Evolutionary conservation across 2,113 vertebrate genomes (phyloP).

Genomic region (Lathamus discolor): DNA sequence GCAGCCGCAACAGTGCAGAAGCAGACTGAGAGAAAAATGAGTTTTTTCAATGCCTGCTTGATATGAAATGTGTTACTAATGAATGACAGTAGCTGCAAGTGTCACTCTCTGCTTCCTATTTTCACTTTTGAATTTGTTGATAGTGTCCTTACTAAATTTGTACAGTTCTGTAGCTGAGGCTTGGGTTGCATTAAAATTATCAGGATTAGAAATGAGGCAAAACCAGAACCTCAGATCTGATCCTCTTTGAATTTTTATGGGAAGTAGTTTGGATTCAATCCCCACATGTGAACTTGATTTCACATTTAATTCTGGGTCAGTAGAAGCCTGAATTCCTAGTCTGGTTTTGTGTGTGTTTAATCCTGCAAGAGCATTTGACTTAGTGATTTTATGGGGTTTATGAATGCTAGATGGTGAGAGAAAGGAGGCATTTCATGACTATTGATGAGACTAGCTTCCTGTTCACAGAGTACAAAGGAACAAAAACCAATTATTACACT

Average conservation of each 20-base stretch:
- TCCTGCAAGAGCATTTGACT: background rate
- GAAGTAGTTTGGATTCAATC: conserved; percentile 33
- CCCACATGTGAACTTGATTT: background rate
- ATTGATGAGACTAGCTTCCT: background rate
- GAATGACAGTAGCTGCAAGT: background rate
- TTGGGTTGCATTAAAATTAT: conserved; percentile 31
- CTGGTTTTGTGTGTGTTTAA: conserved; percentile 21
- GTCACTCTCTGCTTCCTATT: background rate
- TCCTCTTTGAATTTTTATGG: conserved; percentile 27
- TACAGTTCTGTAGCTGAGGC: background rate
- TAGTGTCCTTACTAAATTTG: background rate
- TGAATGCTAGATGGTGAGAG: conserved; percentile 16
- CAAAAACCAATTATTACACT: background rate
- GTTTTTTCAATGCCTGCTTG: background rate
- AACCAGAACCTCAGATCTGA: conserved; percentile 4
- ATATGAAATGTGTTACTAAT: background rate
- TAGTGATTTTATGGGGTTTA: conserved; percentile 25
- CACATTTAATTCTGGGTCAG: conserved; percentile 39
- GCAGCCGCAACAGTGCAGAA: background rate
- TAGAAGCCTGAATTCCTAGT: background rate
- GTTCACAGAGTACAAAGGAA: background rate
- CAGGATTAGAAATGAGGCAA: conserved; percentile 26
- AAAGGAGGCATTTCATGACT: background rate
- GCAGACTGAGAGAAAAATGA: background rate
- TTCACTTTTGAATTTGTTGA: background rate